Base-by-base conservation (phyloP, 2,797 vertebrate species). In the Trematomus bernacchii region DNA sequence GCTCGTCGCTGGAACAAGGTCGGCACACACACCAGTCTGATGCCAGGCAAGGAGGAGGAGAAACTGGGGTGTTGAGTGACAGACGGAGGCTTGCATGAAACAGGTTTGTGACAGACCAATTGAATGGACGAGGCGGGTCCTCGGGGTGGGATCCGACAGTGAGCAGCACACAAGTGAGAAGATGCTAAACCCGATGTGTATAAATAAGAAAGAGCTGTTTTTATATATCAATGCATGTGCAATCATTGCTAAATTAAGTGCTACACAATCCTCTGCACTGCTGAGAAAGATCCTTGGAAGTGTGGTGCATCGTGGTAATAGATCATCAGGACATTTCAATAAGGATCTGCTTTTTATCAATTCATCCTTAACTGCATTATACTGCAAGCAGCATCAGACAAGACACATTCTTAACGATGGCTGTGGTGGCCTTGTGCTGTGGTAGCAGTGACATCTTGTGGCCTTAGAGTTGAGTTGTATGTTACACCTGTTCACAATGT, bases 61-160 rank as follows among this genome's bases (percentile, higher is more conserved):
- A 81, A 65, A 73, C 60, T 42, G 84, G 44, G 77, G 66, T n/a
- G 77, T 10, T 87, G 88, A 91, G 73, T 89, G 91, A 93, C 88
- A 88, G 89, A 78, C 54, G 71, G 67, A 48, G 58, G 64, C 40
- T 65, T 71, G 81, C 76, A 19, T 58, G 85, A 64, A 87, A 65
- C 78, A 69, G 80, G 82, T 80, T 78, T 62, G 53, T 76, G 57
- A 53, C 83, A 87, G 79, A 87, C 86, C 89, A 89, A 88, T 87
- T 85, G 82, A 84, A 87, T 68, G 80, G 57, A 79, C 73, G 71
- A 90, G 89, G 84, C 82, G 88, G 88, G 73, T 83, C 76, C 27
- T 82, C 55, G 19, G 71, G 73, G 76, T 76, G 80, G 82, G 73
- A 52, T 79, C 65, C 42, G 65, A 37, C 40, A 18, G 37, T 3